phyloP scores from a whole-genome alignment of 2,888 invertebrate species.

The Andrena bucephala region DNA sequence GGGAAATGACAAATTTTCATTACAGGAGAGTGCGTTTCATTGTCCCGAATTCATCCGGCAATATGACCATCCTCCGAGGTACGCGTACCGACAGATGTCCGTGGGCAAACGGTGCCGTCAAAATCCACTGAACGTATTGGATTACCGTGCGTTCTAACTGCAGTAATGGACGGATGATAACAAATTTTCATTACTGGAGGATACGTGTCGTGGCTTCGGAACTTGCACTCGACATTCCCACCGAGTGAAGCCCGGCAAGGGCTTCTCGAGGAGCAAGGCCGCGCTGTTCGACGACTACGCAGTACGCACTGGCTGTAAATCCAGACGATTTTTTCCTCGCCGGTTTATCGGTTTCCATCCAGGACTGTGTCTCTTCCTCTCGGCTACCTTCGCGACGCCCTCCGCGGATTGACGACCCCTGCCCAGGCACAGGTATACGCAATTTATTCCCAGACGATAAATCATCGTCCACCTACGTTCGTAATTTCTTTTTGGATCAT shows the following conservation, averaged over 20 bases:
- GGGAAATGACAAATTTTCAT: constrained; percentile 34
- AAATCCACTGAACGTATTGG: background rate
- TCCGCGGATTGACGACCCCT: constrained; percentile 60
- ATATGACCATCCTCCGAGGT: background rate
- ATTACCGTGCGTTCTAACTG: background rate
- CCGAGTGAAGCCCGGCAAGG: background rate
- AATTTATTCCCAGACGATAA: constrained; percentile 78
- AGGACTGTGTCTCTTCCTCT: constrained; percentile 36
- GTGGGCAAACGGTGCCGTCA: constrained; percentile 13
- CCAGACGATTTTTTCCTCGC: constrained; percentile 39
- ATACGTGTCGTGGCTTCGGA: background rate
- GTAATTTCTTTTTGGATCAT: constrained; percentile 79
- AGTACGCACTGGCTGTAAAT: constrained; percentile 4
- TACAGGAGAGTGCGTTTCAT: constrained; percentile 17
- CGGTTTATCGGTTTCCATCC: constrained; percentile 21
- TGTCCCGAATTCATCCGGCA: background rate
- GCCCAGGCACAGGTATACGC: constrained; percentile 69
- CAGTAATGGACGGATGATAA: constrained; percentile 6
- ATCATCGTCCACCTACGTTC: constrained; percentile 80
- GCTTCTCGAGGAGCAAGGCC: background rate
- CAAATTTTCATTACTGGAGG: constrained; percentile 2
- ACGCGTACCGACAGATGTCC: background rate
- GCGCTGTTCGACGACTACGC: background rate
- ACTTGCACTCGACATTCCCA: background rate
- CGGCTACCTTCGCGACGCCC: constrained; percentile 36